These are phyloP conservation scores for Coenonympha arcania DNA, from an alignment of 2,888 invertebrate genomes.

Conservation along the genomic window DNA sequence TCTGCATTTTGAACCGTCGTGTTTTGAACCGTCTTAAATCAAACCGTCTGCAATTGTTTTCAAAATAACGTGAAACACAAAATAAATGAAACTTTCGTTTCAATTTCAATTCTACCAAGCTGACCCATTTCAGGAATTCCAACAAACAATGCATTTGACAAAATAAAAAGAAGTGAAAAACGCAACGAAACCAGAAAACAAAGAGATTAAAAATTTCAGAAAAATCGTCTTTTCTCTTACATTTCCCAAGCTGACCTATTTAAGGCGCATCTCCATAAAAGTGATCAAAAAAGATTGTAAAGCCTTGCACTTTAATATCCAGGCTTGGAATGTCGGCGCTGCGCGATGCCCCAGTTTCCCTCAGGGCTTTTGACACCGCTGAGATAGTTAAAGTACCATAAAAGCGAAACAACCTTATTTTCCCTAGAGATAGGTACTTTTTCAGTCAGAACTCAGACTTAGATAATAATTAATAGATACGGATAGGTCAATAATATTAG, in stretches of 20 bases:
- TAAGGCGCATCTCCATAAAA: slow-evolving; percentile 18
- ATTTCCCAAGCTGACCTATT: slow-evolving; percentile 16
- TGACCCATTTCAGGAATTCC: slow-evolving; percentile 15
- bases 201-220: not conserved
- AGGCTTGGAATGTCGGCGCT: slow-evolving; percentile 18
- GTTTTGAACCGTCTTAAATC: too few species aligned
- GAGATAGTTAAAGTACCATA: slow-evolving; percentile 17
- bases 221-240: not conserved
- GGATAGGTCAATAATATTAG: too few species aligned
- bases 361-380: slow-evolving; percentile 15
- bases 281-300: slow-evolving; percentile 23
- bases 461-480: too few species aligned
- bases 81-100: not conserved
- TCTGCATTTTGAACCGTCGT: too few species aligned
- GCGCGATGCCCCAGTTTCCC: slow-evolving; percentile 20
- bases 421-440: not conserved
- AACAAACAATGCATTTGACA: not conserved
- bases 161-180: not conserved
- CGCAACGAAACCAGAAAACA: slow-evolving; percentile 1
- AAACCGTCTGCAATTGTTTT: too few species aligned
- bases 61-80: too few species aligned
- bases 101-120: not conserved
- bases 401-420: not conserved
- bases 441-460: too few species aligned
- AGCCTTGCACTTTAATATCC: slow-evolving; percentile 25